Conservation (phyloP, 2,113 vertebrate species). For the Macheiramphus alcinus region DNA sequence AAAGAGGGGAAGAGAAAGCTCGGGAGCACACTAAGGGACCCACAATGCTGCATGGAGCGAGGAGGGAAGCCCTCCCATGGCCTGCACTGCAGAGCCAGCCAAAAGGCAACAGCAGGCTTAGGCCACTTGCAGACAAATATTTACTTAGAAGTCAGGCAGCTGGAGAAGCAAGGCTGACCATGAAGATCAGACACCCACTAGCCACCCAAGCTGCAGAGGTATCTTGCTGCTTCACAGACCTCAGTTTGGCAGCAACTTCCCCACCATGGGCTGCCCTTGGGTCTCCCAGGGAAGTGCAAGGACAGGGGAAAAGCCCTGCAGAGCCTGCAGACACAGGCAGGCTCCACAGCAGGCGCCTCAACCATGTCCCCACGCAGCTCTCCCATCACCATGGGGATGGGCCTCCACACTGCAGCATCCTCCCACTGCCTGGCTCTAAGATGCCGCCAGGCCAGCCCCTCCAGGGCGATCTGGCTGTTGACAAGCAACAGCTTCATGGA, state of each 20-base stretch:
- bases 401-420: not conserved
- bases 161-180: not conserved
- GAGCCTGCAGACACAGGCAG: not conserved
- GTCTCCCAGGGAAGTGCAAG: not conserved
- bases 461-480: not conserved
- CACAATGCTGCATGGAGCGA: accelerated
- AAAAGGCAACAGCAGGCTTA: not conserved
- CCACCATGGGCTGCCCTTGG: not conserved
- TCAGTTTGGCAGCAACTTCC: not conserved
- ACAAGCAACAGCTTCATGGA: accelerated
- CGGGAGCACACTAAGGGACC: accelerated
- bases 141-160: not conserved
- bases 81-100: not conserved
- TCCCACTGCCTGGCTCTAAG: not conserved
- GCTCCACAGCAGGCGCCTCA: not conserved
- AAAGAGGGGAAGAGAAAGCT: not conserved
- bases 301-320: not conserved
- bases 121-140: not conserved
- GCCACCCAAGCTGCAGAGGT: not conserved
- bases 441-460: not conserved
- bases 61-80: not conserved
- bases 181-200: not conserved
- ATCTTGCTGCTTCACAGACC: not conserved
- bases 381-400: not conserved
- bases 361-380: not conserved